Percentiles rank a stretch among this genome's conserved stretches.
Evolutionary conservation across 2,888 invertebrate genomes (phyloP).

Genomic region (Cryptocephalus moraei): DNA sequence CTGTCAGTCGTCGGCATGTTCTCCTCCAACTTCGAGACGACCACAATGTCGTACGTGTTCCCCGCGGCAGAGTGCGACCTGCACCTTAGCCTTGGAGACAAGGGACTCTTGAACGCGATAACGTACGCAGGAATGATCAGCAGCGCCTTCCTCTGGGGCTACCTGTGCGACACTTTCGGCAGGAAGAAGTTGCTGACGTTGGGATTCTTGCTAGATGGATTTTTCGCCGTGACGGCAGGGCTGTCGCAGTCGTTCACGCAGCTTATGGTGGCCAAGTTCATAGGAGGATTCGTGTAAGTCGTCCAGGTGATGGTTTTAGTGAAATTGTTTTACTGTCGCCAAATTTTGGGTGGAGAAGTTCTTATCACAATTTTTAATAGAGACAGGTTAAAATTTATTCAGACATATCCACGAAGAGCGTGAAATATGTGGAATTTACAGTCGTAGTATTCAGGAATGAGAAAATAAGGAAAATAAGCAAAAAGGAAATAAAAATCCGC

Average conservation of each 20-base stretch:
- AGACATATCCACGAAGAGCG: too few species aligned
- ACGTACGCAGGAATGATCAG: conserved; percentile 70
- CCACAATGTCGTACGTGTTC: conserved; percentile 62
- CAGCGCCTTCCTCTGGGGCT: conserved; percentile 69
- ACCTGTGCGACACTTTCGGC: conserved; percentile 63
- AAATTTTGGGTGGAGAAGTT: too few species aligned
- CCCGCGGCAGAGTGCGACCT: conserved; percentile 69
- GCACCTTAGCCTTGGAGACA: conserved; percentile 52
- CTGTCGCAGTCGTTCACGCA: conserved; percentile 55
- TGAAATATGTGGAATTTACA: too few species aligned
- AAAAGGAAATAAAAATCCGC: too few species aligned
- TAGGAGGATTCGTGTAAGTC: conserved; percentile 68
- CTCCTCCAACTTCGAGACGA: conserved; percentile 60
- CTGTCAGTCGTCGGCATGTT: conserved; percentile 55
- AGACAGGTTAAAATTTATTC: too few species aligned
- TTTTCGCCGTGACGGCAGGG: conserved; percentile 53
- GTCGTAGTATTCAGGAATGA: too few species aligned
- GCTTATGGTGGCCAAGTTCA: conserved; percentile 60
- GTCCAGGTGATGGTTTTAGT: conserved; percentile 46
- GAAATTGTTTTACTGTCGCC: too few species aligned
- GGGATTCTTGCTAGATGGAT: conserved; percentile 53
- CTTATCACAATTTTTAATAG: too few species aligned
- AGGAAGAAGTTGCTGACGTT: conserved; percentile 55
- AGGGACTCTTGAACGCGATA: conserved; percentile 60
- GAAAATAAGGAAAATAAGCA: too few species aligned